phyloP scores from a whole-genome alignment of 2,113 vertebrate species.

The Hoplias malabaricus region DNA sequence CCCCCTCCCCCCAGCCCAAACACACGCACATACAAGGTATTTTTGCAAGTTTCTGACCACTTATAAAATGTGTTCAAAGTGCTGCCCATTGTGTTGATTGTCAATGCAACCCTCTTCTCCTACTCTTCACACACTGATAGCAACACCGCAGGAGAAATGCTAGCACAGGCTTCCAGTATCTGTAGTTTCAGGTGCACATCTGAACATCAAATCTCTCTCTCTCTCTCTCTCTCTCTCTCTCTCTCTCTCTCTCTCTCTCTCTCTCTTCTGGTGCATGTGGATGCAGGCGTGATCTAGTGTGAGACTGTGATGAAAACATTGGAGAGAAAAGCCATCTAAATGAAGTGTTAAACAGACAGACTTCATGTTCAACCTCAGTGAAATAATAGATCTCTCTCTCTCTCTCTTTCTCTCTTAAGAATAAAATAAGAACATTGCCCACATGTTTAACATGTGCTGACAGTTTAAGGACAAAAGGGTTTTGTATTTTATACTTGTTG shows the following conservation, averaged over 20 bases:
- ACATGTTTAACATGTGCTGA: background rate
- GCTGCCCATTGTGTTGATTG: too few relatives aligned
- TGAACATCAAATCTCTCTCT: background rate
- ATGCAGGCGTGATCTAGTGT: background rate
- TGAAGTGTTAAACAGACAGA: background rate
- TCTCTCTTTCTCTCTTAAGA: background rate
- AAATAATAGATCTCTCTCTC: background rate
- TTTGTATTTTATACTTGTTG: background rate
- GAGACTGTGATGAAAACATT: background rate
- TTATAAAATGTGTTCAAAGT: too few relatives aligned
- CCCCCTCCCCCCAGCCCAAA: too few relatives aligned
- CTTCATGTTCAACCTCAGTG: background rate
- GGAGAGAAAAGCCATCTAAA: background rate
- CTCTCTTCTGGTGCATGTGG: background rate
- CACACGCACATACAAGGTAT: background rate
- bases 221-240: background rate
- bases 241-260: background rate
- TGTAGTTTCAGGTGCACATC: too few relatives aligned
- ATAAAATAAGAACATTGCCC: background rate
- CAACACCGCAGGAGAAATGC: too few relatives aligned
- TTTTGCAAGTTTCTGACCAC: background rate
- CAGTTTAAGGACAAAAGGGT: background rate
- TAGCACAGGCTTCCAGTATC: too few relatives aligned
- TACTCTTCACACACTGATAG: too few relatives aligned
- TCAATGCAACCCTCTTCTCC: too few relatives aligned